Conservation (phyloP, 2,797 vertebrate species). For the Brotogeris chrysoptera region DNA sequence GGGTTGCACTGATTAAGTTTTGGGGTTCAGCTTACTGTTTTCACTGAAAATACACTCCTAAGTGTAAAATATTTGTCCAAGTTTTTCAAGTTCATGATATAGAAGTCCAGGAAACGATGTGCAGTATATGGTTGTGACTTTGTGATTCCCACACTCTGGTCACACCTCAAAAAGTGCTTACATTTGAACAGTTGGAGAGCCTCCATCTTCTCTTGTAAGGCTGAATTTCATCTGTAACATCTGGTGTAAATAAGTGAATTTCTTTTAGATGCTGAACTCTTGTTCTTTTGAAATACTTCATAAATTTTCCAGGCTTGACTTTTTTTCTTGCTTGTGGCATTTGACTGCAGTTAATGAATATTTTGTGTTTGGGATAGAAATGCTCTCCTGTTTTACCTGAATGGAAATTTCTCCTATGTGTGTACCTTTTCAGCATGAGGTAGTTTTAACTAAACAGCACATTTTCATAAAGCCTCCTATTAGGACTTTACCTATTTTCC, state of each 20-base stretch:
- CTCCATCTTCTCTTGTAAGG: not conserved
- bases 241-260: conserved; percentile 38
- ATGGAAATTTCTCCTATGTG: not conserved
- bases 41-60: not conserved
- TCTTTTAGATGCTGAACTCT: not conserved
- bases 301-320: not conserved
- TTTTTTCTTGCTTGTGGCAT: not conserved
- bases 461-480: not conserved
- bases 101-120: not conserved
- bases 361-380: not conserved
- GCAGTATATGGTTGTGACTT: not conserved
- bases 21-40: not conserved
- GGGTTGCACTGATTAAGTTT: not conserved
- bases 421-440: not conserved
- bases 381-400: not conserved
- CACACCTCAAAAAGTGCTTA: conserved; percentile 11
- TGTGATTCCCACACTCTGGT: not conserved
- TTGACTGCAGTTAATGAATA: not conserved
- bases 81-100: not conserved
- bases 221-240: conserved; percentile 11
- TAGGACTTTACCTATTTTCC: not conserved
- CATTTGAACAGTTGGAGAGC: not conserved
- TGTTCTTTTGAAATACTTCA: conserved; percentile 5
- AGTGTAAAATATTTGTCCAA: not conserved
- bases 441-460: not conserved